phyloP scores from a whole-genome alignment of 2,888 invertebrate species.

The Rhabditoides inermis region DNA sequence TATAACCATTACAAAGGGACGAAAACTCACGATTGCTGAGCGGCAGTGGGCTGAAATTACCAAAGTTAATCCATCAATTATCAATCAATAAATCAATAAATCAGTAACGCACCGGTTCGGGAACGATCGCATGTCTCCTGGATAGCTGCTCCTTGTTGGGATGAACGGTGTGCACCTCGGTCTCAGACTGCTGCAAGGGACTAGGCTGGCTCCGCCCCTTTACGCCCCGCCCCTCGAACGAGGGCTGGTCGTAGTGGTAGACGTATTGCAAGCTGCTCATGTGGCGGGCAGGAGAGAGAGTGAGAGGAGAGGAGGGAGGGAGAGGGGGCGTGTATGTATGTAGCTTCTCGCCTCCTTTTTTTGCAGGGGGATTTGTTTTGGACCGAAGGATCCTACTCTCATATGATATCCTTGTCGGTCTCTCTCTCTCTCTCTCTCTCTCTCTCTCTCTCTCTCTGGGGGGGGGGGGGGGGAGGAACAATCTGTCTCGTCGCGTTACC shows the following conservation, averaged over 20 bases:
- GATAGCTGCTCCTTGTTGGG: conserved; percentile 49
- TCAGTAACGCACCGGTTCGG: too few species aligned
- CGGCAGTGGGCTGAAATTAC: conserved; percentile 13
- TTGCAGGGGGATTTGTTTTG: too few species aligned
- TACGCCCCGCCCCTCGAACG: neutral
- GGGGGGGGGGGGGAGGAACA: neutral
- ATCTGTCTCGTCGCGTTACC: too few species aligned
- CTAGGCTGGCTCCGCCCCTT: too few species aligned
- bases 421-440: conserved; percentile 1
- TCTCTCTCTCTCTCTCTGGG: neutral
- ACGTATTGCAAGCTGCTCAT: neutral
- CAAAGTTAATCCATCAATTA: too few species aligned
- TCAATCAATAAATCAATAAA: too few species aligned
- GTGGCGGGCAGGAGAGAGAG: neutral
- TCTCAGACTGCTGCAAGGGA: conserved; percentile 19
- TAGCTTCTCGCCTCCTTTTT: too few species aligned
- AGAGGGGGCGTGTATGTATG: neutral
- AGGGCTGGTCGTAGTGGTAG: neutral
- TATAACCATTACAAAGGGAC: neutral
- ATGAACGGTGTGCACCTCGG: conserved; percentile 40
- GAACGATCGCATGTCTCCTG: conserved; percentile 44
- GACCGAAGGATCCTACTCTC: conserved; percentile 8
- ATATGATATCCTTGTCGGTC: conserved; percentile 7
- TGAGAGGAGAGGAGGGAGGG: conserved; percentile 1
- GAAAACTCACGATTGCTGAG: conserved; percentile 12